Evolutionary conservation across 2,113 vertebrate genomes (phyloP), one percentile per base, ranked within the genome.

Genomic region (Isichthys henryi): DNA sequence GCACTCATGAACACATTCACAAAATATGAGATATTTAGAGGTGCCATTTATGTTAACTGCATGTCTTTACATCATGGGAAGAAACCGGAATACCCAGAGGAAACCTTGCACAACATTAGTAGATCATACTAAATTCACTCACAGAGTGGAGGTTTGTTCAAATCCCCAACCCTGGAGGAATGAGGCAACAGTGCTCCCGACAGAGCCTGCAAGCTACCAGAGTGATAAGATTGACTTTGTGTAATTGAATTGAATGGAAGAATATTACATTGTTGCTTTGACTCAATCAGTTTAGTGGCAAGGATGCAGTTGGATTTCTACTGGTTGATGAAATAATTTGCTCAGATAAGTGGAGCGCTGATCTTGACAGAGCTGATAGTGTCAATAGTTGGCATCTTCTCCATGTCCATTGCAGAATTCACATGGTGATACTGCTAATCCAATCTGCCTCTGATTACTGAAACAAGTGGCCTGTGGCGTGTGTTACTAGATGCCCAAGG

Each of bases 321-420:
- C 3, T 52, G 31, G 11, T 87, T 13, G 17, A 17, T 39, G 39
- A 80, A 17, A 31, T 52, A 62, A 15, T 86, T 52, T 52, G 27
- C 23, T 86, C 86, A 62, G 52, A 62, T 74, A 91, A 77, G 89
- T 91, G 91, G 91, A 88, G 84, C 90, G 91, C 90, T 90, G 91
- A 92, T 48, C 46, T 50, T 11, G 0, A 89, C 17, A 43, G 35
- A 17, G 74, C 74, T 15, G 58, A 35, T n/a, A 52, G 27, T 56
- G 46, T 52, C 35, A 89, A 82, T 21, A 56, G 23, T n/a, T 0
- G 91, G 93, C 91, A 90, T 94, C 93, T 92, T 92, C 94, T 93
- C 92, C 91, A 92, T 90, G 91, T 93, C 90, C 91, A 87, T 50
- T 93, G 92, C 91, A 93, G 95, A 90, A 89, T 88, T 92, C 94